These are phyloP conservation scores for Zaprionus ornatus DNA, from an alignment of 1,140 invertebrate species.

Conservation along the genomic window DNA sequence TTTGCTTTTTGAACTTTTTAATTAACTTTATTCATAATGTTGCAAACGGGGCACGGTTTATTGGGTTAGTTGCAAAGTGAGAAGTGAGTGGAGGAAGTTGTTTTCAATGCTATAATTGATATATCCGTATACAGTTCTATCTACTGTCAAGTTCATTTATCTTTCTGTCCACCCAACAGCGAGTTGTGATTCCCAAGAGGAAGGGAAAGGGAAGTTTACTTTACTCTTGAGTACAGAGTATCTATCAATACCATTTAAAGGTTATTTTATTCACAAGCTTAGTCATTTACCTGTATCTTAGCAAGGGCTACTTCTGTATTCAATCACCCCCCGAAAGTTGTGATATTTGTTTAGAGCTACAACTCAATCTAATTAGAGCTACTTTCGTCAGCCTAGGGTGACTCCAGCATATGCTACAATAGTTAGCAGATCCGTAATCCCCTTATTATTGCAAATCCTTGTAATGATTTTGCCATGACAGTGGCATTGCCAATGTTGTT, in stretches of 20 bases:
- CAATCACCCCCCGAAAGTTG: not conserved
- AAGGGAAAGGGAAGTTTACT: not conserved
- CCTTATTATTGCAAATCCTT: constrained; percentile 14
- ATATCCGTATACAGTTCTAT: not conserved
- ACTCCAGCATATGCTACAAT: not conserved
- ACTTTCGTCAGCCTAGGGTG: not conserved
- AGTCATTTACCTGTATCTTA: not conserved
- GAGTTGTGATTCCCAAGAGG: not conserved
- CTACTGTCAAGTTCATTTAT: not conserved
- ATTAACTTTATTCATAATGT: constrained; percentile 1
- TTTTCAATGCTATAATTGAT: not conserved
- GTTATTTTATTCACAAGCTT: not conserved
- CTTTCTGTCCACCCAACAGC: not conserved
- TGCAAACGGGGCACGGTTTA: not conserved
- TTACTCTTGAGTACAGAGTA: not conserved
- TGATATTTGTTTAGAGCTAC: not conserved
- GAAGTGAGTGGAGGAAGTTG: not conserved
- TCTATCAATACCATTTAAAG: not conserved
- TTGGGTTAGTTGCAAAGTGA: not conserved
- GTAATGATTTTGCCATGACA: not conserved
- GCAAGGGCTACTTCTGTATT: not conserved
- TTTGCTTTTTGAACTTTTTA: not conserved
- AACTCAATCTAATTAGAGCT: constrained; percentile 2
- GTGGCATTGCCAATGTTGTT: constrained; percentile 2
- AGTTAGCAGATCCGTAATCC: not conserved